phyloP scores from a whole-genome alignment of 2,113 vertebrate species.

The Xiphias gladius region DNA sequence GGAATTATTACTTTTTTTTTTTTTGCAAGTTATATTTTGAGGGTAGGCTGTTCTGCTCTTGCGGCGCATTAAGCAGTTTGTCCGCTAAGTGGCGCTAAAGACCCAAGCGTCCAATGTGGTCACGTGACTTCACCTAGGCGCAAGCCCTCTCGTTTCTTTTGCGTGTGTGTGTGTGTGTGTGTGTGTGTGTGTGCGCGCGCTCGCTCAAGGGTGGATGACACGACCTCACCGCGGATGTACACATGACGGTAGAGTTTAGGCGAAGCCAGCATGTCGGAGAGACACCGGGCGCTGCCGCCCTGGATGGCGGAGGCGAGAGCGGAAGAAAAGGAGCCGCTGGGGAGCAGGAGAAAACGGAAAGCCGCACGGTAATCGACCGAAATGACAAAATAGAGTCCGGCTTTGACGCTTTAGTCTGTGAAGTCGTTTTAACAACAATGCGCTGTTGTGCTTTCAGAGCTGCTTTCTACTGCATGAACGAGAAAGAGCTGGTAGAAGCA shows the following conservation, averaged over 20 bases:
- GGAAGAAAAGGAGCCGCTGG: conserved; percentile 44
- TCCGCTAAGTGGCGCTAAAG: conserved; percentile 45
- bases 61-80: background rate
- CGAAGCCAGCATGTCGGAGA: conserved; percentile 59
- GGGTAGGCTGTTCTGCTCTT: too few relatives aligned
- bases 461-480: conserved; percentile 82
- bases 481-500: conserved; percentile 79
- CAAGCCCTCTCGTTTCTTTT: background rate
- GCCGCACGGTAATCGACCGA: conserved; percentile 47
- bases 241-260: fast-evolving
- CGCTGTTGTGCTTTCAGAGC: conserved; percentile 53
- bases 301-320: conserved; percentile 77
- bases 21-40: too few relatives aligned
- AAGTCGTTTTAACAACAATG: fast-evolving
- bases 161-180: too few relatives aligned
- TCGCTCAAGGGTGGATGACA: too few relatives aligned
- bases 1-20: too few relatives aligned
- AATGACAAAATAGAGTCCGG: background rate
- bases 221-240: fast-evolving
- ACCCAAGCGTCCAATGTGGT: background rate
- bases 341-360: conserved; percentile 46
- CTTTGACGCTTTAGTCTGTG: fast-evolving
- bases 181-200: too few relatives aligned
- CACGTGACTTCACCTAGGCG: conserved; percentile 8
- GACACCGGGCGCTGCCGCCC: conserved; percentile 70